Evolutionary conservation across 2,888 invertebrate genomes (phyloP).

Genomic region (Chrysomela aeneicollis): DNA sequence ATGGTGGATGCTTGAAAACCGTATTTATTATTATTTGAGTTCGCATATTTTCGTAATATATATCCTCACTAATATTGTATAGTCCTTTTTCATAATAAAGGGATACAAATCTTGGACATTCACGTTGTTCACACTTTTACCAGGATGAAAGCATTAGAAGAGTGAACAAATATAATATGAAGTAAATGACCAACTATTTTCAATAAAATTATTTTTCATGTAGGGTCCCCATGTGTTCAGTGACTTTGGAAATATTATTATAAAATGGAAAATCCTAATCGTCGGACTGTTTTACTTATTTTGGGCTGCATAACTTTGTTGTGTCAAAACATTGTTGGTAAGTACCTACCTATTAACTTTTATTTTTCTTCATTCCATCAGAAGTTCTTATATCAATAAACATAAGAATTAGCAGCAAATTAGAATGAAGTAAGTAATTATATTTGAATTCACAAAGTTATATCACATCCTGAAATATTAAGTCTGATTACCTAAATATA

Average conservation of each 20-base stretch:
- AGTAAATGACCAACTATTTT: background rate
- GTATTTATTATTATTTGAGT: too few relatives aligned
- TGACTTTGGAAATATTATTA: background rate
- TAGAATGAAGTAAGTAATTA: too few relatives aligned
- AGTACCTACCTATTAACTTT: slow-evolving; percentile 26
- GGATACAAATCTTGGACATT: background rate
- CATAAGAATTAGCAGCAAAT: too few relatives aligned
- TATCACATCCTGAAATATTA: too few relatives aligned
- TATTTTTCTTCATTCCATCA: background rate
- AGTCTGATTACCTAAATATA: background rate
- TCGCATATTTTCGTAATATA: too few relatives aligned
- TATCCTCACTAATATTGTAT: too few relatives aligned
- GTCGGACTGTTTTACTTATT: slow-evolving; percentile 49
- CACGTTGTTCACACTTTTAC: background rate
- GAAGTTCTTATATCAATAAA: too few relatives aligned
- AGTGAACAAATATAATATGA: background rate
- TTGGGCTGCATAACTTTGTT: slow-evolving; percentile 54
- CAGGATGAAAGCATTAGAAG: background rate
- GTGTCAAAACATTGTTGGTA: slow-evolving; percentile 54
- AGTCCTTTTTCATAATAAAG: too few relatives aligned
- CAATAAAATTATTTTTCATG: background rate
- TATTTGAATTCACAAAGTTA: too few relatives aligned
- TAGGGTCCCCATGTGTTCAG: background rate
- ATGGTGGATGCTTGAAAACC: too few relatives aligned
- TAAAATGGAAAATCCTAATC: background rate